Conservation (phyloP, 2,113 vertebrate species). For the Heterochromis multidens region DNA sequence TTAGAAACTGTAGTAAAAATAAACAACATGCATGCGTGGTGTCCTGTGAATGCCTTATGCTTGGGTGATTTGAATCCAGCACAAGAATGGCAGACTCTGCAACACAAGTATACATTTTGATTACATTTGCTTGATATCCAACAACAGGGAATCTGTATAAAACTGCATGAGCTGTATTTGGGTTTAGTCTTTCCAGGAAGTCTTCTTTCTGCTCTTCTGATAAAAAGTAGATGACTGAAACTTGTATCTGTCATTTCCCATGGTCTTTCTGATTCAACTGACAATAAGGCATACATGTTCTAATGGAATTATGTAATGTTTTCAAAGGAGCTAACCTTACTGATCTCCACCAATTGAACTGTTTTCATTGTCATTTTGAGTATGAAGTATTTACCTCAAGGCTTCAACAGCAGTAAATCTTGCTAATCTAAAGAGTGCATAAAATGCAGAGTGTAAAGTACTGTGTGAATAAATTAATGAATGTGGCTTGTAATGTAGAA, state of each 20-base stretch:
- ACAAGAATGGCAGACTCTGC: not conserved
- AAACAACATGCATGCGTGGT: not conserved
- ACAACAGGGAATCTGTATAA: not conserved
- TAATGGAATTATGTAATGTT: not conserved
- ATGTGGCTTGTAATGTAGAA: not conserved
- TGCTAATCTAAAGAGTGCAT: not conserved
- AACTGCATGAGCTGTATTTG: not conserved
- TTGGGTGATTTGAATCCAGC: no score
- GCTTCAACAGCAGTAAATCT: fast-evolving
- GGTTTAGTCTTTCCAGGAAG: not conserved
- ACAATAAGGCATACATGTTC: not conserved
- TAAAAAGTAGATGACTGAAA: not conserved
- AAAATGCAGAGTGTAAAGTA: not conserved
- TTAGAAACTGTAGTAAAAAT: not conserved
- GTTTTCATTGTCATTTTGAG: no score
- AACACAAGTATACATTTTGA: no score
- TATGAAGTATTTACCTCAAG: not conserved
- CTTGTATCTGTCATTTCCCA: not conserved
- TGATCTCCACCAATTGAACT: not conserved
- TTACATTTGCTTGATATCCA: no score
- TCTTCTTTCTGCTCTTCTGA: not conserved
- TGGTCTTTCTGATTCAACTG: not conserved
- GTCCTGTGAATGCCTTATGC: not conserved
- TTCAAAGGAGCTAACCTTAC: not conserved
- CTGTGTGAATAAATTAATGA: not conserved